Percentiles rank a stretch among this genome's conserved stretches.
Evolutionary conservation across 1,140 invertebrate genomes (phyloP).

Genomic region (Anagrus nilaparvatae): DNA sequence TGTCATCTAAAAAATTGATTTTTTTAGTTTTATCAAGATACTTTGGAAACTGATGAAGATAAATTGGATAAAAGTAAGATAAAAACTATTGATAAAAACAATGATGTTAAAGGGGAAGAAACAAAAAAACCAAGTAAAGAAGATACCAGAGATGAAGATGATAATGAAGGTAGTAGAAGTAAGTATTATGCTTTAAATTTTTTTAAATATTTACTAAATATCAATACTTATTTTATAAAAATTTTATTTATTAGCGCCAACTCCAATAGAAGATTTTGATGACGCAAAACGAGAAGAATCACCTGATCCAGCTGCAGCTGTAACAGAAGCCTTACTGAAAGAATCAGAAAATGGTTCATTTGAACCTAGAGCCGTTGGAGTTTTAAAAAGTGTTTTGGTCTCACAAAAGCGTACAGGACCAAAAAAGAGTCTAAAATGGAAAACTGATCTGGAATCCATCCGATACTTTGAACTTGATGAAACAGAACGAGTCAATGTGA

Average conservation of each 20-base stretch:
- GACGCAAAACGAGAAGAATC: conserved; percentile 23
- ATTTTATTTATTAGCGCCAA: conserved; percentile 22
- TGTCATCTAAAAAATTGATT: conserved; percentile 7
- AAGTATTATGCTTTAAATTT: conserved; percentile 13
- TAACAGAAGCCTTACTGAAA: conserved; percentile 19
- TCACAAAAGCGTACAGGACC: conserved; percentile 60
- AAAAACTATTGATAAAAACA: conserved; percentile 22
- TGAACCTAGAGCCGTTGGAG: conserved; percentile 30
- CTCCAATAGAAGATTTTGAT: conserved; percentile 25
- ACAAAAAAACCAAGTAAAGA: conserved; percentile 17
- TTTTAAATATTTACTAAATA: not conserved
- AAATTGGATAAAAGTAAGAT: conserved; percentile 34
- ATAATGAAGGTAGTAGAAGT: conserved; percentile 26
- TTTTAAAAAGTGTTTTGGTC: conserved; percentile 54
- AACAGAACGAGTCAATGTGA: conserved; percentile 89
- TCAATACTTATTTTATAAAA: not conserved
- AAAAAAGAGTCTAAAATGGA: conserved; percentile 80
- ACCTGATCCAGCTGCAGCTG: conserved; percentile 20
- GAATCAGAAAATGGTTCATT: conserved; percentile 18
- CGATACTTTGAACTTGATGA: conserved; percentile 89
- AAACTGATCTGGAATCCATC: conserved; percentile 67
- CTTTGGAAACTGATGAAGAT: conserved; percentile 59
- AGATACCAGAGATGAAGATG: conserved; percentile 16
- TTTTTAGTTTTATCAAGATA: conserved; percentile 83
- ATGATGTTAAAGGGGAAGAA: conserved; percentile 27